Evolutionary conservation across 2,888 invertebrate genomes (phyloP), one percentile per base, ranked within the genome.

Genomic region (Trissolcus brochymenae): DNA sequence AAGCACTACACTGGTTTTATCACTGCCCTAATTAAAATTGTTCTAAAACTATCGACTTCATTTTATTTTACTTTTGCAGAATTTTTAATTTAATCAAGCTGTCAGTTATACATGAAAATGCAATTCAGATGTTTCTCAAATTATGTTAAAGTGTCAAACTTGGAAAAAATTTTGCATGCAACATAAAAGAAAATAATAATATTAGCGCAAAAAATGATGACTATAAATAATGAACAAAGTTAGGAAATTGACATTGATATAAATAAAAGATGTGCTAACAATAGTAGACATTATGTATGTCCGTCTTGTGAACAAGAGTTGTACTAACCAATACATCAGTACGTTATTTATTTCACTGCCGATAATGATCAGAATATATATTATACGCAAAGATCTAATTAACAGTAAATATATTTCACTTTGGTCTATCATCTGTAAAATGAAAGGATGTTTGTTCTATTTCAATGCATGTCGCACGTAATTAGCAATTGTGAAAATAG

Each of bases 331-430:
- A 16, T 59, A 17, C 13, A 43, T 43, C 40, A 21, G 16, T 11
- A 7, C 11, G 14, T 60, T 61, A 55, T 55, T 61, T 61, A 61
- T 61, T 29, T 13, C 21, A 11, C 29, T 56, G 35, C 60, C 46
- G 19, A 21, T 53, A 72, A 46, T 57, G 71, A 57, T 64, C 49
- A 51, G 57, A 1, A 21, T 71, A 35, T 16, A 59, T 35, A 57
- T 51, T 14, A 40, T 59, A 11, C 21, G 25, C 35, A 16, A 41
- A 19, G 59, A 64, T 59, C 71, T 53, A 53, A 64, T 64, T 65
- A 59, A 54, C 59, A 65, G 46, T 46, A 54, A 72, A 72, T 72
- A 54, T 64, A 57, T 55, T 64, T 57, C 51, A 71, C 21, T 40
- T 64, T 46, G 43, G 46, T 59, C 17, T 46, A 14, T 7, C 19